Percentiles rank a stretch among this genome's conserved stretches.
phyloP scores from a whole-genome alignment of 1,140 invertebrate species.

The Scaptomyza graminum region DNA sequence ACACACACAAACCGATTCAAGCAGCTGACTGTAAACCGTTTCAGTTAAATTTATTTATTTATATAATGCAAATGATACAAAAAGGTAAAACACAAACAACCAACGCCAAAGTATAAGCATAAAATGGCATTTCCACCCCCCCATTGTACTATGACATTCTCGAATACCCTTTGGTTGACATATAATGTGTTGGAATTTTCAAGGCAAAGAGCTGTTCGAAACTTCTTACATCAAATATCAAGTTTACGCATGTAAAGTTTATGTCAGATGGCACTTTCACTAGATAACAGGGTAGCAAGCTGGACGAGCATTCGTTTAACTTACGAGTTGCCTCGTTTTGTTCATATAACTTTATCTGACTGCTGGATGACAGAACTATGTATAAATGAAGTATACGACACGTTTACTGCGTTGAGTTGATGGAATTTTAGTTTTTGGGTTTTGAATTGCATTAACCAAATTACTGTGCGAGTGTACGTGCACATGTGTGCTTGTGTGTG shows the following conservation, averaged over 20 bases:
- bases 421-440: not conserved
- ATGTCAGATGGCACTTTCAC: not conserved
- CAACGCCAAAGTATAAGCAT: not conserved
- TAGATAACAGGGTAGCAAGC: not conserved
- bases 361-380: conserved; percentile 1
- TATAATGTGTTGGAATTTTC: too few species aligned
- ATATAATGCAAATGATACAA: too few species aligned
- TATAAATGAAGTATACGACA: conserved; percentile 36
- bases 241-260: not conserved
- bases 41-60: not conserved
- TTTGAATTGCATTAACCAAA: conserved; percentile 28
- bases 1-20: too few species aligned
- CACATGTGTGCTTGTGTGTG: not conserved
- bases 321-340: not conserved
- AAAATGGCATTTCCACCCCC: not conserved
- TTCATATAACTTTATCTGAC: conserved; percentile 5
- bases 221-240: too few species aligned
- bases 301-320: not conserved
- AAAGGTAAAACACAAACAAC: too few species aligned
- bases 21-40: too few species aligned
- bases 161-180: not conserved
- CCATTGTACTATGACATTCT: not conserved
- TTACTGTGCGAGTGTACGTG: not conserved
- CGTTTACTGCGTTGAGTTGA: conserved; percentile 19
- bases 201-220: too few species aligned